Conservation (phyloP, 1,140 invertebrate species). For the Antheraea mylitta region DNA sequence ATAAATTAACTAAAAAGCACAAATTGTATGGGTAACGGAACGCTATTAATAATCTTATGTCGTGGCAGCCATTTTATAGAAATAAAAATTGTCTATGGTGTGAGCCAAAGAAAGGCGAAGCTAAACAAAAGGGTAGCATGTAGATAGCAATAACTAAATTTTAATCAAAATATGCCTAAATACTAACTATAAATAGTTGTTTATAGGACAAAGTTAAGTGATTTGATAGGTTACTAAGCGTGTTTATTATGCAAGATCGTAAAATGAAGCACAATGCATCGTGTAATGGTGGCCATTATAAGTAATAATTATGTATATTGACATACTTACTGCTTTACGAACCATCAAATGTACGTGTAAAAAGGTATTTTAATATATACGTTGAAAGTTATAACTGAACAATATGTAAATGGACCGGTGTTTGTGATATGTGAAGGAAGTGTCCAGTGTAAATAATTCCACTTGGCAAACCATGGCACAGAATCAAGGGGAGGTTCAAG, state of each 20-base stretch:
- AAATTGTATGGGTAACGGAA: constrained; percentile 31
- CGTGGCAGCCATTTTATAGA: constrained; percentile 76
- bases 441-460: constrained; percentile 58
- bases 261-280: constrained; percentile 72
- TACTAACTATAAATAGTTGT: constrained; percentile 43
- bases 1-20: not conserved
- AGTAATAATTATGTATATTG: constrained; percentile 78
- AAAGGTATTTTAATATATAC: constrained; percentile 41
- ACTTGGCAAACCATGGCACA: constrained; percentile 66
- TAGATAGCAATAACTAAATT: constrained; percentile 71
- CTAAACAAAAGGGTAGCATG: constrained; percentile 78
- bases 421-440: constrained; percentile 55
- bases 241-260: constrained; percentile 46
- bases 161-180: constrained; percentile 55
- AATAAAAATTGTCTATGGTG: constrained; percentile 62
- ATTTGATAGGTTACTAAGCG: constrained; percentile 34
- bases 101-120: constrained; percentile 75
- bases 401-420: constrained; percentile 54
- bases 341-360: constrained; percentile 55
- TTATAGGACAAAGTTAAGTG: constrained; percentile 45
- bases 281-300: constrained; percentile 79
- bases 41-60: constrained; percentile 46
- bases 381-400: constrained; percentile 38
- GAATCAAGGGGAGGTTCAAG: constrained; percentile 77
- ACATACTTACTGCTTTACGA: constrained; percentile 70